Evolutionary conservation across 2,113 vertebrate species (phyloP), one percentile per base, ranked within the genome.

Genomic region (Tychaedon coryphoeus): DNA sequence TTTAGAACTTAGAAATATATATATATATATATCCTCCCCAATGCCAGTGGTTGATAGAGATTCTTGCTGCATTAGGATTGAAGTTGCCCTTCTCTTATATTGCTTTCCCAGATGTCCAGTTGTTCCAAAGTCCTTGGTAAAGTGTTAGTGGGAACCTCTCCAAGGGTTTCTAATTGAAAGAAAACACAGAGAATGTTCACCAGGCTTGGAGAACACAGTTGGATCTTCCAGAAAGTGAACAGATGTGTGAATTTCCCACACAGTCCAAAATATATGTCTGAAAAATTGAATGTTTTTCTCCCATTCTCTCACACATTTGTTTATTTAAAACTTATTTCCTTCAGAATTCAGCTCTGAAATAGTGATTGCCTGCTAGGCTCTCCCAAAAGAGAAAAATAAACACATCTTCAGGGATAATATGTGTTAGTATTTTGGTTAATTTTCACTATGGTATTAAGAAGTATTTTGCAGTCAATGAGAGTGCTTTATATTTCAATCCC

Each of bases 331-430:
- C 2, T 51, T 56, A 28, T 25, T 87, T 81, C 42, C 20, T 48
- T 74, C 56, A 62, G 16, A 54, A 79, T 75, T 67, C 45, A 48
- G 2, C 13, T 23, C 36, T 67, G 58, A 86, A 91, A 62, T 0
- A 0, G 14, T 45, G 13, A 58, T 31, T 2, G 0, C 11, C 25
- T 34, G 14, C 17, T 79, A 72, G 16, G 6, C 10, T 80, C 11
- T 69, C 33, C 24, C 5, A 4, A 84, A 87, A 60, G 12, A 69
- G 16, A 13, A 56, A 50, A 86, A 40, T 31, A 66, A 23, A 4
- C 17, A 3, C 8, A 28, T 28, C 10, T 64, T 89, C 34, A 56
- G 10, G 19, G 12, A 51, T 5, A 86, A 25, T 3, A 1, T 12
- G 8, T 23, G 29, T 65, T 40, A 45, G 31, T 11, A 69, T 64